Conservation (phyloP, 2,113 vertebrate genomes). For the Sceloporus tristichus region DNA sequence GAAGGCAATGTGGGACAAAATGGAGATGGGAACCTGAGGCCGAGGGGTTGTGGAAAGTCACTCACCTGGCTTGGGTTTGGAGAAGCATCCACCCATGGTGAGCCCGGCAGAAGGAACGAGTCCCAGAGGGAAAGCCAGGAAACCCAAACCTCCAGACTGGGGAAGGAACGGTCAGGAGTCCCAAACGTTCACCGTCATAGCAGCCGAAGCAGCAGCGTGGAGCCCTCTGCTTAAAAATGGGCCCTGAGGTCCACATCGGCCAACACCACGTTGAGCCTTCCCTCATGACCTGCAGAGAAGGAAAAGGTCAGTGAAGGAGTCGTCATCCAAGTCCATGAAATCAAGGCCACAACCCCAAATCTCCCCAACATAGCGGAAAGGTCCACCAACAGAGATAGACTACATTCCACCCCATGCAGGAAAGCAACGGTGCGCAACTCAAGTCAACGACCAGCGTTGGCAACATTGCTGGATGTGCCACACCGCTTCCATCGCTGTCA, state of each 20-base stretch:
- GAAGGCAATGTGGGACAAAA: slow-evolving; percentile 39
- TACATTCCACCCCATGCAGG: too few relatives aligned
- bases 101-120: slow-evolving; percentile 60
- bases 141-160: neutral
- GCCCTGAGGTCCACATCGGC: neutral
- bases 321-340: too few relatives aligned
- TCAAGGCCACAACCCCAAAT: too few relatives aligned
- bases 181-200: neutral
- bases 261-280: fast-evolving
- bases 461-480: too few relatives aligned
- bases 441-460: too few relatives aligned
- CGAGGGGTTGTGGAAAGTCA: slow-evolving; percentile 39
- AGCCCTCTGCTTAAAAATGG: neutral
- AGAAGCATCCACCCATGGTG: slow-evolving; percentile 98
- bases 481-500: too few relatives aligned
- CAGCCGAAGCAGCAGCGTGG: fast-evolving
- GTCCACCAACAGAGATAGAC: too few relatives aligned
- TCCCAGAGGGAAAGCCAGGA: too few relatives aligned
- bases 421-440: too few relatives aligned
- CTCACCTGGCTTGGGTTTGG: slow-evolving; percentile 97
- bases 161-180: fast-evolving
- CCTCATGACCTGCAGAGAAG: neutral
- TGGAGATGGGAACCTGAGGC: too few relatives aligned
- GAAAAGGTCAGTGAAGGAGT: slow-evolving; percentile 37
- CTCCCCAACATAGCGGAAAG: too few relatives aligned